phyloP scores from a whole-genome alignment of 2,113 vertebrate genomes.

The Psittacula cyanocephala region DNA sequence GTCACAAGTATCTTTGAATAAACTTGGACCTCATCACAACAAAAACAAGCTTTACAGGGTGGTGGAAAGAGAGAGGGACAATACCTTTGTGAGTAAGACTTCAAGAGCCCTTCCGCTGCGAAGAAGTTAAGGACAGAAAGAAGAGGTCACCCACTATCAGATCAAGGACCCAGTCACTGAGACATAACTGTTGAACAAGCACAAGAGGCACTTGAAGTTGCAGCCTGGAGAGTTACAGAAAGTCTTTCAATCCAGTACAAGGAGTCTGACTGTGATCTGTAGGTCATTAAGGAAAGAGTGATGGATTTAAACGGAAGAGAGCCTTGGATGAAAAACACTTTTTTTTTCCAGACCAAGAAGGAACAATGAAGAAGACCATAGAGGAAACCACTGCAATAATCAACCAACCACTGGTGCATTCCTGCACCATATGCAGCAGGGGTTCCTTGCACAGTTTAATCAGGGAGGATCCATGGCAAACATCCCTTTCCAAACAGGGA shows the following conservation, averaged over 20 bases:
- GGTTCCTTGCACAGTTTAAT: not conserved
- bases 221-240: not conserved
- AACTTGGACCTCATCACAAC: not conserved
- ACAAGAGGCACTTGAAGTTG: not conserved
- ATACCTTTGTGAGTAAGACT: not conserved
- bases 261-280: not conserved
- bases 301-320: not conserved
- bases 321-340: not conserved
- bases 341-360: not conserved
- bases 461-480: not conserved
- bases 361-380: not conserved
- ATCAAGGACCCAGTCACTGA: not conserved
- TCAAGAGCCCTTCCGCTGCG: not conserved
- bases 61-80: not conserved
- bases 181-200: not conserved
- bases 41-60: not conserved
- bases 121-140: not conserved
- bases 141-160: not conserved
- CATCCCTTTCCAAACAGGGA: not conserved
- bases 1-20: not conserved
- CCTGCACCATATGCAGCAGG: not conserved
- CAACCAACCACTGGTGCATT: not conserved
- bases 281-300: not conserved
- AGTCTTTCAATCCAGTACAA: not conserved
- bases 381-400: not conserved